These are phyloP conservation scores for Intellagama lesueurii DNA, from an alignment of 2,797 vertebrate genomes.

Conservation along the genomic window DNA sequence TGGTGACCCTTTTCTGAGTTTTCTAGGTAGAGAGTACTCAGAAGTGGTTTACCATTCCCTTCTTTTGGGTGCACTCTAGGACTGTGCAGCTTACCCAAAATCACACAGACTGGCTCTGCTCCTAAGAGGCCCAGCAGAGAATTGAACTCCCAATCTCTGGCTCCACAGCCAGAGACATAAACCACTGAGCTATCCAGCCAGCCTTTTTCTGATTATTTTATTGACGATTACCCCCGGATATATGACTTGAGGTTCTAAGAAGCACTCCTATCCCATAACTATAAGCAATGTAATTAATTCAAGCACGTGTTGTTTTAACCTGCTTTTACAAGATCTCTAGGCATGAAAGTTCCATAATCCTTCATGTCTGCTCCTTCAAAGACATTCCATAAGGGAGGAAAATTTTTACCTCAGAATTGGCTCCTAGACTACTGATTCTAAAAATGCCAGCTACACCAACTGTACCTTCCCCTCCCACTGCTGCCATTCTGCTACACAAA, in stretches of 20 bases:
- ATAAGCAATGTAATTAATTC: background rate
- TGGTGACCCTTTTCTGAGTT: no score
- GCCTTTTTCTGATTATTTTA: no score
- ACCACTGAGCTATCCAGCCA: no score
- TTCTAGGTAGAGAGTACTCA: no score
- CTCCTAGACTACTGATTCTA: background rate
- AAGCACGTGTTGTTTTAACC: background rate
- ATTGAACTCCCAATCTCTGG: no score
- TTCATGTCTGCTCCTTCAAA: constrained; percentile 11
- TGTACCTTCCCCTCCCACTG: background rate
- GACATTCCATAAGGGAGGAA: background rate
- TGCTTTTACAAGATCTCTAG: background rate
- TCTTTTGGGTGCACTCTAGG: no score
- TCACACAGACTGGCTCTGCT: no score
- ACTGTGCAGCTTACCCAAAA: no score
- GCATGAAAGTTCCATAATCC: background rate
- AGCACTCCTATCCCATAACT: background rate
- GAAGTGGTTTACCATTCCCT: no score
- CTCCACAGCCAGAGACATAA: no score
- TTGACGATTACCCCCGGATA: background rate
- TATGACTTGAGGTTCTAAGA: background rate
- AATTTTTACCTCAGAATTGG: background rate
- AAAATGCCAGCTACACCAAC: background rate
- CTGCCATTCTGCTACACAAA: constrained; percentile 6
- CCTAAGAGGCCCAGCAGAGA: no score